These are phyloP conservation scores for Polypedilum pembai DNA, from an alignment of 1,140 invertebrate genomes.

Conservation along the genomic window DNA sequence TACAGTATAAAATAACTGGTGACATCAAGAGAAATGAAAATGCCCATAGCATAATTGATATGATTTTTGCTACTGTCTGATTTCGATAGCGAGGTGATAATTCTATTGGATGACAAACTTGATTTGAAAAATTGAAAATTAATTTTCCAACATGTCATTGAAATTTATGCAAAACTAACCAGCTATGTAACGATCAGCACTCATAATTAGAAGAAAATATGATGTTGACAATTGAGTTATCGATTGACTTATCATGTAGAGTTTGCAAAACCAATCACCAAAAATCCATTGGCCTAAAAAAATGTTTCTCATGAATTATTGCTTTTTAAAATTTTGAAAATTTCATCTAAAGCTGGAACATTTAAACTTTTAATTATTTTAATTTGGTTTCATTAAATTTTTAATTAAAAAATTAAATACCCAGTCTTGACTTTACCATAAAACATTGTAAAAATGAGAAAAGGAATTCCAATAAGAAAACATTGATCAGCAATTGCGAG, in stretches of 20 bases:
- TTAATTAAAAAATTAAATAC: neutral
- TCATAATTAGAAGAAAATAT: neutral
- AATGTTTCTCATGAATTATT: neutral
- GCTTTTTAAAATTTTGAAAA: too few species aligned
- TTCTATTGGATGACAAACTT: slow-evolving; percentile 20
- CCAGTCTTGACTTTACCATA: neutral
- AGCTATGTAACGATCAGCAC: slow-evolving; percentile 15
- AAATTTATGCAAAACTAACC: neutral
- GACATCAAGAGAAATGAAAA: slow-evolving; percentile 19
- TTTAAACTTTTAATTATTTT: neutral
- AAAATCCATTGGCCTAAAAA: slow-evolving; percentile 22
- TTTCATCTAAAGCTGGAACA: neutral
- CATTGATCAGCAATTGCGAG: neutral
- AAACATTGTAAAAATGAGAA: neutral
- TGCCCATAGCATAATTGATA: neutral
- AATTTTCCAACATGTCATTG: too few species aligned
- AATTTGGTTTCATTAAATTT: neutral
- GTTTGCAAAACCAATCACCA: neutral
- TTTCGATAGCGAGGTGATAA: neutral
- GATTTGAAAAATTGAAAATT: too few species aligned
- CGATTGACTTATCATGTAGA: slow-evolving; percentile 8
- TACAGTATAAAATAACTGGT: neutral
- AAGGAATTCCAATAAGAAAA: neutral
- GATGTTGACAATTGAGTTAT: slow-evolving; percentile 17
- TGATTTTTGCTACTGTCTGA: neutral